Evolutionary conservation across 2,888 invertebrate species (phyloP), one percentile per base, ranked within the genome.

Genomic region (Scaeva pyrastri): DNA sequence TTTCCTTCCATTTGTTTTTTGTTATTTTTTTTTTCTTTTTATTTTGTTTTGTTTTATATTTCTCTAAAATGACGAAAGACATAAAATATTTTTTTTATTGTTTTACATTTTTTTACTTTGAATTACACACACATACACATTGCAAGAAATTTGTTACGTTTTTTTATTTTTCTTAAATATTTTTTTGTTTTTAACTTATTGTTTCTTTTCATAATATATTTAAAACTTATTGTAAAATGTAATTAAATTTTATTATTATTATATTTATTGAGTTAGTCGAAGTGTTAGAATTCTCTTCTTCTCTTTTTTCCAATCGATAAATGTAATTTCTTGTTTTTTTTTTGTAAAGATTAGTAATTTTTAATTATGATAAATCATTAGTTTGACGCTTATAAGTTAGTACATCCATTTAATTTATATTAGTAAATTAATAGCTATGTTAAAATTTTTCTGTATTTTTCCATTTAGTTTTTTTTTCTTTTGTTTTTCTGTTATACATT

Each of bases 81-180:
- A 85, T 85, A 85, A 81, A 86, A 58, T 73, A 58, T 85, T 76
- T 70, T 76, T 73, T 84, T 79, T 68, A 55, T 74, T 43, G 72
- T 82, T 77, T 72, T 82, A 73, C 78, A 60, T 62, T 79, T 52
- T 55, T 73, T 70, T 86, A 70, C 31, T 39, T 82, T 86, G 70
- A 86, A 82, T 86, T 82, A 86, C 86, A 86, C 86, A 86, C 86
- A 86, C 86, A 86, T 86, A 86, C 86, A 86, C 86, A 85, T 85
- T 85, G 85, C 80, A 86, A 86, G 81, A 86, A 82, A 78, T 77
- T 80, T 81, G 82, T 86, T 86, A 78, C 70, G 72, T 74, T 86
- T 80, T 58, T 60, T 58, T 73, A 58, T 45, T 64, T 60, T 48
- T 60, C 48, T 70, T 76, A 66, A 43, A 60, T 66, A 60, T 62